Conservation (phyloP, 2,797 vertebrate genomes). For the Sebastes melanostomus region DNA sequence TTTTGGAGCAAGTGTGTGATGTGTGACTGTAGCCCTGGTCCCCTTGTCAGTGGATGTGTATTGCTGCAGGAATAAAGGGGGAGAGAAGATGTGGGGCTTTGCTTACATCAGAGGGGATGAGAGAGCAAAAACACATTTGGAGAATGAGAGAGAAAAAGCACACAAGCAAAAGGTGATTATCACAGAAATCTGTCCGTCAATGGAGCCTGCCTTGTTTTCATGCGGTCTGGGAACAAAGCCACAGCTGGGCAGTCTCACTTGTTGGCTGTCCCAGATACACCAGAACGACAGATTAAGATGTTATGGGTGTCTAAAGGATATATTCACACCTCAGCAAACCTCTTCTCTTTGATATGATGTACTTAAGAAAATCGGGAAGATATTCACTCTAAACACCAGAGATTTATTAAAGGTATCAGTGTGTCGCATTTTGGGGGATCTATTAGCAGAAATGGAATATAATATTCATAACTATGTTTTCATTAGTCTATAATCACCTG, state of each 20-base stretch:
- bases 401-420: no score
- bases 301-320: background rate
- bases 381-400: background rate
- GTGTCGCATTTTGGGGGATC: no score
- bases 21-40: slow-evolving; percentile 29
- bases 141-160: background rate
- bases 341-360: no score
- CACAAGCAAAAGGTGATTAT: background rate
- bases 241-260: background rate
- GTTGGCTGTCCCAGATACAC: background rate
- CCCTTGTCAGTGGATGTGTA: slow-evolving; percentile 2
- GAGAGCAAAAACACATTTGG: background rate
- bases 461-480: no score
- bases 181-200: background rate
- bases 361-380: background rate
- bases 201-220: background rate
- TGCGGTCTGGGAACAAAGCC: background rate
- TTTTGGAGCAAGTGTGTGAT: slow-evolving; percentile 29
- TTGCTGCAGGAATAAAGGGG: background rate
- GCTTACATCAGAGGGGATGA: slow-evolving; percentile 15
- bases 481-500: no score
- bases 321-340: background rate
- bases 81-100: background rate
- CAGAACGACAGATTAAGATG: background rate
- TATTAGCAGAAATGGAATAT: no score